Percentiles rank a stretch among this genome's conserved stretches.
Evolutionary conservation across 2,797 vertebrate genomes (phyloP).

Genomic region (Pipistrellus pygmaeus): DNA sequence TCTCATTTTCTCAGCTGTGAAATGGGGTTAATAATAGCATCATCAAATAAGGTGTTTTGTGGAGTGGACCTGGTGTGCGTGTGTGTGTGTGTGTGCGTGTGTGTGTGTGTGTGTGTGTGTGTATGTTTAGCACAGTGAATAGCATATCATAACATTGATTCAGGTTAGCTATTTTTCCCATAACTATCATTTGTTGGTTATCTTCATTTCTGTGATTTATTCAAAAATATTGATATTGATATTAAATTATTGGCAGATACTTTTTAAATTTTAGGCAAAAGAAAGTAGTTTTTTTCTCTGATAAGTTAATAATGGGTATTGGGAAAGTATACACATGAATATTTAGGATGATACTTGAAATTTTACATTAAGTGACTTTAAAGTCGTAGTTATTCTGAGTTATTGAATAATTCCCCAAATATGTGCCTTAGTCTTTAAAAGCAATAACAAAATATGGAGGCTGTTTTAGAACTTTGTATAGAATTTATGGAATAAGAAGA

Average conservation of each 20-base stretch:
- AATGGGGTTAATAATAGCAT: neutral
- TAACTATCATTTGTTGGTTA: neutral
- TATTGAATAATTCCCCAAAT: neutral
- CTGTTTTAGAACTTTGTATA: neutral
- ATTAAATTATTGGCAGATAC: neutral
- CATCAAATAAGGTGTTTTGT: neutral
- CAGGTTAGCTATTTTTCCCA: neutral
- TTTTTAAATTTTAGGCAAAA: slow-evolving; percentile 24
- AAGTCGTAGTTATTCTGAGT: neutral
- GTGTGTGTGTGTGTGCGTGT: neutral
- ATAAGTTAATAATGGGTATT: neutral
- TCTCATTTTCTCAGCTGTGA: neutral
- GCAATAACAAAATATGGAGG: neutral
- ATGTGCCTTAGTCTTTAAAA: neutral
- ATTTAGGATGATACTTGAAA: neutral
- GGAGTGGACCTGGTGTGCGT: neutral
- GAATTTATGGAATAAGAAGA: neutral
- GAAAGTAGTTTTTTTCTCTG: neutral
- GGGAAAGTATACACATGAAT: neutral
- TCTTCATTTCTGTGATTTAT: neutral
- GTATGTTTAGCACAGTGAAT: neutral
- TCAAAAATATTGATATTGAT: neutral
- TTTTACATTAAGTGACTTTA: slow-evolving; percentile 2
- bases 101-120: neutral
- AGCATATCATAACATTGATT: neutral